Conservation (phyloP, 2,888 invertebrate genomes). For the Phymatocera aterrima region DNA sequence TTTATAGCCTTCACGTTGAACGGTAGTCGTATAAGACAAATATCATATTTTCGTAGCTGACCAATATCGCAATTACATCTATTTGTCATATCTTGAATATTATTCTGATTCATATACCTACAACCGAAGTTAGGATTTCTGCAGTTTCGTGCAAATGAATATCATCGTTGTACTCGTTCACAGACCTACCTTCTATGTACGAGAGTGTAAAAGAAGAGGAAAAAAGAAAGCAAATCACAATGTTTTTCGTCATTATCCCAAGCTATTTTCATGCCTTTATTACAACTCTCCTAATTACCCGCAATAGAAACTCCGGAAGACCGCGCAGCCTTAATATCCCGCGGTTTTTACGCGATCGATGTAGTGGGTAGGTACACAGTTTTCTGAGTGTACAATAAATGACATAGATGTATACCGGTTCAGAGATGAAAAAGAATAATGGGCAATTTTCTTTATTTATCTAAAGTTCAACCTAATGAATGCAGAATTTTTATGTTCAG, state of each 20-base stretch:
- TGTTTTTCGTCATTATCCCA: neutral
- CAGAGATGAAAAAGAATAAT: neutral
- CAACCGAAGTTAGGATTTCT: neutral
- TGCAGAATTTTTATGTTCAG: neutral
- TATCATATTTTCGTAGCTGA: neutral
- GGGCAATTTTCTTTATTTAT: neutral
- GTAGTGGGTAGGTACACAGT: neutral
- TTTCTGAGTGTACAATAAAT: neutral
- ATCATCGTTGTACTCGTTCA: neutral
- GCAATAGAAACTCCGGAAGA: neutral
- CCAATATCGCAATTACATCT: neutral
- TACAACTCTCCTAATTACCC: conserved; percentile 11
- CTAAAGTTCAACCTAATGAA: neutral
- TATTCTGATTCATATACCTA: no score
- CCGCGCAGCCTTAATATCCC: conserved; percentile 27
- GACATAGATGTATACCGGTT: neutral
- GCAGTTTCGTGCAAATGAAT: neutral
- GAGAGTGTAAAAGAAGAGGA: neutral
- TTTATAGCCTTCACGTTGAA: neutral
- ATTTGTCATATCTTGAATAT: neutral
- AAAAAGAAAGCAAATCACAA: no score
- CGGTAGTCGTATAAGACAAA: neutral
- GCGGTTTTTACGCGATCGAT: conserved; percentile 34
- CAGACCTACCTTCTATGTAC: neutral
- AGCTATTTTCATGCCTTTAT: conserved; percentile 31